Evolutionary conservation across 2,888 invertebrate genomes (phyloP), one percentile per base, ranked within the genome.

Genomic region (Thumatha senex): DNA sequence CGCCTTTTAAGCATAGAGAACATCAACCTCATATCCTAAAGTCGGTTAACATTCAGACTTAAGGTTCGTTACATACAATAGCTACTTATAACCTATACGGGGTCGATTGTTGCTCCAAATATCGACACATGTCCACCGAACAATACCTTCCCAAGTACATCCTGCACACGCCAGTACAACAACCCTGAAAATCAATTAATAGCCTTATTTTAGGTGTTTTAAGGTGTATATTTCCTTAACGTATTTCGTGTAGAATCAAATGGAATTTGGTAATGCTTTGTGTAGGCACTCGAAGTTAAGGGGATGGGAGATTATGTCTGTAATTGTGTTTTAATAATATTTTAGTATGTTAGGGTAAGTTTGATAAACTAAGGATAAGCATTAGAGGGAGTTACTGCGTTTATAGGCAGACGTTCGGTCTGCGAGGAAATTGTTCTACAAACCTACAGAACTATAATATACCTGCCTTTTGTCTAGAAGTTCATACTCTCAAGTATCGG

Each of bases 291-390:
- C 78, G 66, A 82, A 60, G 83, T 74, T 82, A 78, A 81, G 85
- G 82, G 86, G 84, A 84, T 84, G 80, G 60, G 76, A 79, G 86
- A 87, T 87, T 86, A 84, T 80, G 76, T 69, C 81, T 69, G 85
- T 86, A 84, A 87, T 86, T 86, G 84, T 84, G 71, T 79, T 78
- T 75, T 82, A 85, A 89, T 88, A 76, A 65, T 70, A 71, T 78
- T 80, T 70, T 57, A 61, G 54, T 66, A 15, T 57, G 68, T 83
- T 82, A 82, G 72, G 73, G 62, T 63, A 65, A 50, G 51, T 56
- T 51, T 45, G 53, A 58, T 62, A 51, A 55, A 44, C 56, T 61
- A 44, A 50, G 47, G 52, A 52, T 39, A 39, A n/a, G 24, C 18
- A 33, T 11, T 10, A 10, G 33, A 3, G 8, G 10, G 10, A 24